Conservation (phyloP, 2,888 invertebrate species). For the Penaeus monodon region DNA sequence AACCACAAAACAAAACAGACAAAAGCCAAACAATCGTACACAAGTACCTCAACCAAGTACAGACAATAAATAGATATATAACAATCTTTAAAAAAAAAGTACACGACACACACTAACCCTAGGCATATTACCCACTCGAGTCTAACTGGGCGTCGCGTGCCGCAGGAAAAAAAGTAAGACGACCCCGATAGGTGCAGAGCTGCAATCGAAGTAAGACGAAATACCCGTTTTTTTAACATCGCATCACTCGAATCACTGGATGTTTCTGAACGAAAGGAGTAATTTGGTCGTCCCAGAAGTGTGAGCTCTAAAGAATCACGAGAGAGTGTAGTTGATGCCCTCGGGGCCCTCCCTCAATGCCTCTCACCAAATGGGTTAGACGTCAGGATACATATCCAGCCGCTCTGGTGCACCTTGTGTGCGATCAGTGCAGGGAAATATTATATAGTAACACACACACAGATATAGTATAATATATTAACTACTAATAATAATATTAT, state of each 20-base stretch:
- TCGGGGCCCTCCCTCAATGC: conserved; percentile 87
- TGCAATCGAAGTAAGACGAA: conserved; percentile 96
- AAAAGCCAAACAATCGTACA: too few species aligned
- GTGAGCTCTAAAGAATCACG: conserved; percentile 96
- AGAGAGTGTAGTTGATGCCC: conserved; percentile 89
- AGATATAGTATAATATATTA: not conserved
- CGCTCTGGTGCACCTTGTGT: conserved; percentile 85
- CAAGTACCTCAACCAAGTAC: too few species aligned
- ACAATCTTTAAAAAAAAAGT: too few species aligned
- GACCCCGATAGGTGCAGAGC: too few species aligned
- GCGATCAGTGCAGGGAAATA: not conserved
- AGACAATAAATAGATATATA: too few species aligned
- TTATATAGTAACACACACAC: not conserved
- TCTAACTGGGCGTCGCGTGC: conserved; percentile 93
- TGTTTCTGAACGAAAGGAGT: conserved; percentile 89
- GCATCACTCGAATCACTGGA: conserved; percentile 97
- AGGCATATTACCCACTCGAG: conserved; percentile 80
- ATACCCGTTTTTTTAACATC: too few species aligned
- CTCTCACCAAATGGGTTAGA: conserved; percentile 90
- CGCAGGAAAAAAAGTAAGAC: conserved; percentile 90
- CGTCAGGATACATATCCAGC: too few species aligned
- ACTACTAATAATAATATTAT: too few species aligned
- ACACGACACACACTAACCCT: not conserved
- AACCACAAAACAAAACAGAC: too few species aligned
- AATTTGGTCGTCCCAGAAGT: conserved; percentile 91